phyloP scores from a whole-genome alignment of 2,888 invertebrate genomes.

The Dicycla oo region DNA sequence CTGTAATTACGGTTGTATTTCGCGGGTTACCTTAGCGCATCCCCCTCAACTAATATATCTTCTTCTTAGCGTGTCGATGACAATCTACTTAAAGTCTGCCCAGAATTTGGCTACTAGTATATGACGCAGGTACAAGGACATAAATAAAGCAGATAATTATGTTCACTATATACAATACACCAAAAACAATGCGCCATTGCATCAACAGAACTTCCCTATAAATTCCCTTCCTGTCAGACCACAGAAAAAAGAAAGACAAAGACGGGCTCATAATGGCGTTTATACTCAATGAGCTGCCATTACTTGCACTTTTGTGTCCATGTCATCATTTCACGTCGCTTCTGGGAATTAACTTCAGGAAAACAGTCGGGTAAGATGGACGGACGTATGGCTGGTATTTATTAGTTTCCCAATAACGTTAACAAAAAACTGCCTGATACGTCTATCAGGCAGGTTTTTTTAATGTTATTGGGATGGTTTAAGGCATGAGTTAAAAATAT shows the following conservation, averaged over 20 bases:
- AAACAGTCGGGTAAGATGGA: constrained; percentile 27
- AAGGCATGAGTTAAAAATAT: not conserved
- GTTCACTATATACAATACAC: no score
- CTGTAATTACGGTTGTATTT: no score
- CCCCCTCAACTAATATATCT: no score
- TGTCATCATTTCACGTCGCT: constrained; percentile 55
- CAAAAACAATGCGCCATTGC: no score
- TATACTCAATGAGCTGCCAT: constrained; percentile 52
- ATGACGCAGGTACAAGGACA: no score
- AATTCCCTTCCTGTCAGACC: constrained; percentile 24
- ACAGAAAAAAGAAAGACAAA: constrained; percentile 21
- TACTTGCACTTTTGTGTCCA: constrained; percentile 57
- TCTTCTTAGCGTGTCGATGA: no score
- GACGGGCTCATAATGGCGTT: constrained; percentile 41
- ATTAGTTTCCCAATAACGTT: not conserved
- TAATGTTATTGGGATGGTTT: not conserved
- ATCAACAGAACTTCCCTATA: not conserved
- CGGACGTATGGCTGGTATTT: constrained; percentile 29
- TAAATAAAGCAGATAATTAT: no score
- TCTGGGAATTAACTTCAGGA: constrained; percentile 31
- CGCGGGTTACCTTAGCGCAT: no score
- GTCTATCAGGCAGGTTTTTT: not conserved
- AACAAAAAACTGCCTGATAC: no score
- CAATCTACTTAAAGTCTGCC: no score
- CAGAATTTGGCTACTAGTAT: no score